A percentile compares a stretch with the other conserved stretches of the same genome.
Evolutionary conservation across 1,140 invertebrate species (phyloP).

Genomic region (Cotesia chilonis): DNA sequence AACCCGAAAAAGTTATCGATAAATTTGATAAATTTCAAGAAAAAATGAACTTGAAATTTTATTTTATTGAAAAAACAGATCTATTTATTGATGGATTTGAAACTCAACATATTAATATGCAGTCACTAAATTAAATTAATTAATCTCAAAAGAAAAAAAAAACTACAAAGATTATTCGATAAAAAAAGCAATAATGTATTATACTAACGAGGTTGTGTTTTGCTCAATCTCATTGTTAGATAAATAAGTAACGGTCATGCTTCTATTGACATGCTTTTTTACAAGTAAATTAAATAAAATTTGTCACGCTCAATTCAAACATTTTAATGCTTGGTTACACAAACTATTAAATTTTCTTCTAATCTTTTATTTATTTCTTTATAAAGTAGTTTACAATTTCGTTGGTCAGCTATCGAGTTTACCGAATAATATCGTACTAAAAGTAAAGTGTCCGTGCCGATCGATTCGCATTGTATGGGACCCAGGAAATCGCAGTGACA

Average conservation of each 20-base stretch:
- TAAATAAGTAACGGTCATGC: not conserved
- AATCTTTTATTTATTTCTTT: not conserved
- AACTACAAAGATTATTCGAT: no score
- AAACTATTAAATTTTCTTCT: not conserved
- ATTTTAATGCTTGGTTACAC: not conserved
- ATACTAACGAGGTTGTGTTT: not conserved
- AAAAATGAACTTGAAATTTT: no score
- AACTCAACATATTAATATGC: no score
- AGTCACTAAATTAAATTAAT: no score
- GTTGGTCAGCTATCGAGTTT: no score
- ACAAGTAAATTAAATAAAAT: conserved; percentile 4
- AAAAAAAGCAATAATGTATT: no score
- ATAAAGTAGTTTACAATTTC: not conserved
- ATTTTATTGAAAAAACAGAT: no score
- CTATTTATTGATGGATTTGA: no score
- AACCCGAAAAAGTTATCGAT: no score
- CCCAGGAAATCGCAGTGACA: conserved; percentile 17
- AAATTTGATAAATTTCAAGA: no score
- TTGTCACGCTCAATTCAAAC: conserved; percentile 15
- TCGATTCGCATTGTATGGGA: not conserved
- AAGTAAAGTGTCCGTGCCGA: not conserved
- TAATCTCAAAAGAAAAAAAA: no score
- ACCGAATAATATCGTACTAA: no score
- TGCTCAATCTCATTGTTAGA: not conserved
- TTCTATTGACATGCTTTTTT: not conserved